Conservation (phyloP, 2,113 vertebrate species). For the Scophthalmus maximus region DNA sequence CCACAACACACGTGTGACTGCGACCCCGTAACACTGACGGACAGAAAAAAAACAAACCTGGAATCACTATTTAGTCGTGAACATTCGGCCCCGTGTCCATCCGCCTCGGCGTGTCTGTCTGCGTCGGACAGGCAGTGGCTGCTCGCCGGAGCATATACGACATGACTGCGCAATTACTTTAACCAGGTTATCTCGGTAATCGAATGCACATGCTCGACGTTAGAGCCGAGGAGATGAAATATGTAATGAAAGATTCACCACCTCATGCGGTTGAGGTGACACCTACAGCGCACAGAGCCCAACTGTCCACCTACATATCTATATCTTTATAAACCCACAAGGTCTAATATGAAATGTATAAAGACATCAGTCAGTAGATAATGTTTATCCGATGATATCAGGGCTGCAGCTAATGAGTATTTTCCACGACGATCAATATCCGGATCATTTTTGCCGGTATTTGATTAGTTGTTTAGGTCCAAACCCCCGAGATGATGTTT, state of each 20-base stretch:
- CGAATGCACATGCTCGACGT: constrained; percentile 68
- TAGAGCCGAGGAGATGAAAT: constrained; percentile 8
- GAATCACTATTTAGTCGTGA: neutral
- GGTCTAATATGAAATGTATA: neutral
- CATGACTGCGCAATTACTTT: constrained; percentile 63
- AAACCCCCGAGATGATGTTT: too few species aligned
- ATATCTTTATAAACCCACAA: neutral
- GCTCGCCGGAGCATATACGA: constrained; percentile 53
- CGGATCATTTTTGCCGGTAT: too few species aligned
- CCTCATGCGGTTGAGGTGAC: neutral
- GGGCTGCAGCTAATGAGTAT: too few species aligned
- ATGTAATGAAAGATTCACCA: constrained; percentile 26
- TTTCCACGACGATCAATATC: too few species aligned
- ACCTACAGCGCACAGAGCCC: neutral
- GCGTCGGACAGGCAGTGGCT: constrained; percentile 7
- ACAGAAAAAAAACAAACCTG: neutral
- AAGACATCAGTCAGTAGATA: too few species aligned
- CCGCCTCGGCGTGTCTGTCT: constrained; percentile 3
- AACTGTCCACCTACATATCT: neutral
- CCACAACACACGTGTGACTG: too few species aligned
- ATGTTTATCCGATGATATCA: too few species aligned
- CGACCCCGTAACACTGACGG: too few species aligned
- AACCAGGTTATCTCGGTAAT: constrained; percentile 68
- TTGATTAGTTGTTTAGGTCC: too few species aligned
- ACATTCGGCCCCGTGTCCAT: neutral